Evolutionary conservation across 2,113 vertebrate species (phyloP), one percentile per base, ranked within the genome.

Genomic region (Clinocottus analis): DNA sequence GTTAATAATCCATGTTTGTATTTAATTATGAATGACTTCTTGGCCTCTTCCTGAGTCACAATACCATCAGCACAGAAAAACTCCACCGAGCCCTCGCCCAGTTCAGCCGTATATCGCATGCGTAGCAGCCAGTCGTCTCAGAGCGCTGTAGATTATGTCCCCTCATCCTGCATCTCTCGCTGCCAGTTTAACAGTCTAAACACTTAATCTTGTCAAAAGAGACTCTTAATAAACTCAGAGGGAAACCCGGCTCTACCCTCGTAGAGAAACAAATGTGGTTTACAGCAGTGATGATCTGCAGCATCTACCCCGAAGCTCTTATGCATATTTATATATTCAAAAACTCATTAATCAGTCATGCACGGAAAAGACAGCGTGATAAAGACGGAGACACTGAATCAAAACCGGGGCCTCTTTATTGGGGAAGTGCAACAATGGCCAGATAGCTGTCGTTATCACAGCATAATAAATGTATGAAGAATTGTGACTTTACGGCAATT

Each of bases 301-400:
- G 56, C 77, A 73, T 85, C 82, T 81, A 77, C 79, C 83, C 71
- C 35, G 31, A 81, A 86, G 85, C 76, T n/a, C 37, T 79, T 51
- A 89, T 85, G 84, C 85, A 89, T 89, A 93, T 91, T 90, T 77
- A 89, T 82, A 74, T 71, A 71, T 71, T 33, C 33, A 33, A 63
- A 61, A 62, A 59, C 65, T 79, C 77, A 80, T 85, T 85, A 86
- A 82, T 79, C 79, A 80, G 79, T 77, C 65, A 77, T 67, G 73
- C 55, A 64, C 29, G 43, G 69, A 78, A 65, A 82, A 45, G 23
- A 74, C n/a, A 69, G 72, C 63, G 58, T 17, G 62, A 74, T 53
- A 66, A 85, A 74, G 66, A 72, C 1, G n/a, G 35, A 72, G 51
- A 60, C 56, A 16, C 19, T 6, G 47, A 59, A 76, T 76, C 45